A percentile compares a stretch with the other conserved stretches of the same genome.
Conservation (phyloP, 2,113 vertebrate species). For the Triplophysa tibetana region DNA sequence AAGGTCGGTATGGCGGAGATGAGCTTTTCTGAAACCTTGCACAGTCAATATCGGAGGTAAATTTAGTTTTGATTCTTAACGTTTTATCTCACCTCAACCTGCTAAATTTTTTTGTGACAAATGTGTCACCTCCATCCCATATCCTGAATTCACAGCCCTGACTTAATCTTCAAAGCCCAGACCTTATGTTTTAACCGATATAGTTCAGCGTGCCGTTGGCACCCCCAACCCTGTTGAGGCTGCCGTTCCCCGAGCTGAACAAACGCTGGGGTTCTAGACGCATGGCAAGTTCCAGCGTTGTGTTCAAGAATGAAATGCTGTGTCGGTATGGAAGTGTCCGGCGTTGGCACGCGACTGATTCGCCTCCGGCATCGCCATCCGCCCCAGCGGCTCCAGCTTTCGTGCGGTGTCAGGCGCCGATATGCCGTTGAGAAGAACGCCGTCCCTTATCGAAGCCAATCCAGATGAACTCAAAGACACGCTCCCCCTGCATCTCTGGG, state of each 20-base stretch:
- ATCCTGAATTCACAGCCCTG: slow-evolving; percentile 5
- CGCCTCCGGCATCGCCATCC: slow-evolving; percentile 62
- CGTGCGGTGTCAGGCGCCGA: slow-evolving; percentile 70
- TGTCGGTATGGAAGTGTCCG: slow-evolving; percentile 68
- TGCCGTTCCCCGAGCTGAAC: slow-evolving; percentile 20
- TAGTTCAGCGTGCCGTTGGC: slow-evolving; percentile 12
- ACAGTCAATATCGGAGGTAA: slow-evolving; percentile 28
- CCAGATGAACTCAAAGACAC: slow-evolving; percentile 80
- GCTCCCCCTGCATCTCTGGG: slow-evolving; percentile 69
- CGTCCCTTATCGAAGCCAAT: slow-evolving; percentile 77
- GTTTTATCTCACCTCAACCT: slow-evolving; percentile 12
- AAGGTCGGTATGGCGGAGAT: slow-evolving; percentile 6
- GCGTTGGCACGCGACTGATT: slow-evolving; percentile 67
- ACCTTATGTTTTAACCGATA: slow-evolving; percentile 51
- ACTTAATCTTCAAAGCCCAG: slow-evolving; percentile 19
- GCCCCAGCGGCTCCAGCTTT: slow-evolving; percentile 51
- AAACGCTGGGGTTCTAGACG: neutral
- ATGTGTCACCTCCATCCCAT: slow-evolving; percentile 14
- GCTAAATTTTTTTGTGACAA: neutral
- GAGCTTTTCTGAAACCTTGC: slow-evolving; percentile 7
- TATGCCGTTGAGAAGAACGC: slow-evolving; percentile 73
- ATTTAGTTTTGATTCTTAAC: slow-evolving; percentile 8
- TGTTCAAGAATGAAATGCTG: slow-evolving; percentile 32
- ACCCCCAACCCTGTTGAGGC: neutral
- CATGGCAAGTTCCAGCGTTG: slow-evolving; percentile 12